phyloP scores from a whole-genome alignment of 1,140 invertebrate species.

The Penaeus vannamei region DNA sequence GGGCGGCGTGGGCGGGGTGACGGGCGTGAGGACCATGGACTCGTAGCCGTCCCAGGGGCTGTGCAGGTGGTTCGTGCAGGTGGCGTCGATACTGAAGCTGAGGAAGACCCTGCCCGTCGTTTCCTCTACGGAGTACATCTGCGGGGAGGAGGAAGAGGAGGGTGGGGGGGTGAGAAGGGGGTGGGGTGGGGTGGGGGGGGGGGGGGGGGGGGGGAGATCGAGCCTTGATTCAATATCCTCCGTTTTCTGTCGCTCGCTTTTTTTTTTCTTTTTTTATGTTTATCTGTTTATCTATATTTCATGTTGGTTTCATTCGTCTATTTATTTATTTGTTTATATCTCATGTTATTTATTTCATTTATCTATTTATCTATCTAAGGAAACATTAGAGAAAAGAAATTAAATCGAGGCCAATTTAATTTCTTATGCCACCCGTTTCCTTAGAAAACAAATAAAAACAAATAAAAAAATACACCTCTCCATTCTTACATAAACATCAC shows the following conservation, averaged over 20 bases:
- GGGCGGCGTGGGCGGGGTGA: constrained; percentile 69
- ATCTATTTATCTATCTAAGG: background rate
- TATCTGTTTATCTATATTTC: background rate
- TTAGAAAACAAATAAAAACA: too few relatives aligned
- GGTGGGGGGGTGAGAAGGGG: too few relatives aligned
- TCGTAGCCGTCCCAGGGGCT: constrained; percentile 78
- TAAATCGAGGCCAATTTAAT: background rate
- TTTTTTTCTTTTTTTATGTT: background rate
- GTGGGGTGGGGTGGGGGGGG: constrained; percentile 49
- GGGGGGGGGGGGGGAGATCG: constrained; percentile 65
- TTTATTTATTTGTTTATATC: too few relatives aligned
- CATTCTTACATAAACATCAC: too few relatives aligned
- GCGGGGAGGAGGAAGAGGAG: constrained; percentile 64
- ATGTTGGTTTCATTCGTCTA: background rate
- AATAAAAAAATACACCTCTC: too few relatives aligned
- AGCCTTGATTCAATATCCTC: background rate
- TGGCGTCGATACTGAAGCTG: constrained; percentile 80
- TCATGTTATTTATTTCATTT: background rate
- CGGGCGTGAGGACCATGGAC: constrained; percentile 75
- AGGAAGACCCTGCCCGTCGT: constrained; percentile 76
- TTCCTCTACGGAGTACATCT: constrained; percentile 78
- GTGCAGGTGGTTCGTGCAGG: constrained; percentile 77
- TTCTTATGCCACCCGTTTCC: background rate
- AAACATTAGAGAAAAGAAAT: background rate
- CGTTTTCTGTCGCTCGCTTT: background rate